Base-by-base conservation (phyloP, 2,113 vertebrate species). In the Halcyon senegalensis region DNA sequence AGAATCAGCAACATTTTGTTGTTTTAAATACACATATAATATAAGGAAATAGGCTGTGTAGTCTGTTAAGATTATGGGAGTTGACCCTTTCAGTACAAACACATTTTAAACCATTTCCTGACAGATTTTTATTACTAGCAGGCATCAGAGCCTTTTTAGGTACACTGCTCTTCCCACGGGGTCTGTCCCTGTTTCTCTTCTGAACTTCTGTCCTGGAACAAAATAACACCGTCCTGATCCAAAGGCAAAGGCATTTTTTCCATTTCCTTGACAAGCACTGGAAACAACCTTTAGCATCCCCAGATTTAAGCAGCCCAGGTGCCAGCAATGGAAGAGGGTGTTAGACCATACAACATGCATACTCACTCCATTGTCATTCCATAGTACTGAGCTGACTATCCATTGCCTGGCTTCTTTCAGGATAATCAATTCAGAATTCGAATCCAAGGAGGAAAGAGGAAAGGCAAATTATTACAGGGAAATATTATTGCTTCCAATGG, bases 401-500 rank as follows among this genome's bases (percentile, higher is more conserved):
- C 11, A 15, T 90, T 89, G 21, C 44, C 74, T 96, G 87, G 17
- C 5, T 93, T 87, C 62, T 95, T 97, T 94, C 91, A 99, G 99
- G 97, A 98, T 50, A 96, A 97, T 58, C 95, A 98, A 28, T 74
- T 98, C 35, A 99, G 97, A 75, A 98, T 99, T 87, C 98, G 98
- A 89, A 98, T 99, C 89, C 90, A 97, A 75, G 98, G 98, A 84
- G 98, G 98, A 94, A 98, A 79, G 48, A 98, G 89, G 66, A 99
- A 97, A 90, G 98, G 96, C 11, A 96, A 90, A 43, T 94, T 99
- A 70, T 19, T 99, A 53, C 97, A 98, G 70, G 97, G 98, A 1
- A 97, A 99, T 87, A 80, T 99, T 19, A 58, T 98, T 28, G 99
- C 99, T 46, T 99, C 98, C 55, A 99, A 99, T 16, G 99, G 99